These are phyloP conservation scores for Burhinus bistriatus DNA, from an alignment of 2,113 vertebrate genomes.

Conservation along the genomic window DNA sequence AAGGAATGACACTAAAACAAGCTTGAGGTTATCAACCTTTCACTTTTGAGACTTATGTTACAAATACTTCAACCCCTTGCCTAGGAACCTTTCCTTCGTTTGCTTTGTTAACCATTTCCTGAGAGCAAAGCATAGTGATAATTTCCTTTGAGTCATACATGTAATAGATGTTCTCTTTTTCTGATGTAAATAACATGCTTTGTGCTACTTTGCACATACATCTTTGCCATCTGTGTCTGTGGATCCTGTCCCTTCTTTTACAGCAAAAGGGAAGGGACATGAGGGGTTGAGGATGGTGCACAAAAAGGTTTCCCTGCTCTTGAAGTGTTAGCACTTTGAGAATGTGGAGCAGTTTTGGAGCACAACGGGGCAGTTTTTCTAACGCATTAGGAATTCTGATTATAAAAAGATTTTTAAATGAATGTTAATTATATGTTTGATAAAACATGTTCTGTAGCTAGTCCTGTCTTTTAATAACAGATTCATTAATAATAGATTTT, in stretches of 20 bases:
- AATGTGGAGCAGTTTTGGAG: neutral
- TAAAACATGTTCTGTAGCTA: neutral
- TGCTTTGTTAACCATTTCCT: neutral
- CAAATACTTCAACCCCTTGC: neutral
- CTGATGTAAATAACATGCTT: neutral
- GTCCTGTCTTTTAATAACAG: neutral
- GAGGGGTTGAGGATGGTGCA: neutral
- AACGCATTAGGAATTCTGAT: neutral
- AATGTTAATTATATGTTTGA: neutral
- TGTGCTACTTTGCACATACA: neutral
- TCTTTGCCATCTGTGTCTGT: neutral
- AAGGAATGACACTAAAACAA: slow-evolving; percentile 1
- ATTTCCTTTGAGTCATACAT: neutral
- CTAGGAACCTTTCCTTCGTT: neutral
- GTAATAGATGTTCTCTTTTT: neutral
- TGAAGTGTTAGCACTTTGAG: neutral
- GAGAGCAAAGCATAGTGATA: neutral
- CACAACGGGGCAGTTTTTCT: neutral
- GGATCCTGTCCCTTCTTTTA: neutral
- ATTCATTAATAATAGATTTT: neutral
- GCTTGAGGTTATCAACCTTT: neutral
- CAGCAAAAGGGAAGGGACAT: neutral
- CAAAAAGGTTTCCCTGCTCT: neutral
- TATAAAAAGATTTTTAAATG: neutral
- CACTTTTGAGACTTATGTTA: neutral